These are phyloP conservation scores for Lacerta agilis DNA, from an alignment of 2,797 vertebrate species.

Conservation along the genomic window DNA sequence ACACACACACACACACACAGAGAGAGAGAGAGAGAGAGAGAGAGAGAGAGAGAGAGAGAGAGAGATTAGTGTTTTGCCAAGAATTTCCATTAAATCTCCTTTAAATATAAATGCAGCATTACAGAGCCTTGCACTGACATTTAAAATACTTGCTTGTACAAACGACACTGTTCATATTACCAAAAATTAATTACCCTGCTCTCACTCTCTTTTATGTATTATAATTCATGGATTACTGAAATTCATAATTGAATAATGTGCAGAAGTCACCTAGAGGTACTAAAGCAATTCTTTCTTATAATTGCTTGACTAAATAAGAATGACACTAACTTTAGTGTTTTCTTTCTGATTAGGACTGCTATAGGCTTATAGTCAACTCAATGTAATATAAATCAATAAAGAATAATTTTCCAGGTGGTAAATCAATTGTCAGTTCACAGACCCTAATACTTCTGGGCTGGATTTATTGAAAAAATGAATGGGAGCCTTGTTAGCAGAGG, in stretches of 20 bases:
- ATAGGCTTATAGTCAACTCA: constrained; percentile 75
- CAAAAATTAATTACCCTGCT: constrained; percentile 68
- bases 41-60: background rate
- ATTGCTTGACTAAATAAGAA: constrained; percentile 80
- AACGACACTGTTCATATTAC: constrained; percentile 62
- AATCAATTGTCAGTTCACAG: constrained; percentile 84
- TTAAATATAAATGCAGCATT: constrained; percentile 45
- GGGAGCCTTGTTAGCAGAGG: constrained; percentile 80
- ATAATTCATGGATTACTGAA: constrained; percentile 76
- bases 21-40: background rate
- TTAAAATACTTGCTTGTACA: constrained; percentile 69
- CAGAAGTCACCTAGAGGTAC: constrained; percentile 76
- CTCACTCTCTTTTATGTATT: constrained; percentile 68
- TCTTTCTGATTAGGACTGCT: constrained; percentile 79
- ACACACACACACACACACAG: too few species aligned
- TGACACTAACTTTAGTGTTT: constrained; percentile 77
- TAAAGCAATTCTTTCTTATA: constrained; percentile 77
- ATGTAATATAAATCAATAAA: constrained; percentile 84
- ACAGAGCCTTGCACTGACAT: constrained; percentile 62
- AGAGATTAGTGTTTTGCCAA: background rate
- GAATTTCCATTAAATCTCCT: constrained; percentile 45
- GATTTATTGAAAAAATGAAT: constrained; percentile 81
- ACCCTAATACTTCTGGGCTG: constrained; percentile 71
- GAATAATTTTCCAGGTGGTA: constrained; percentile 85
- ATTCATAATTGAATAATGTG: constrained; percentile 79